Percentiles rank a stretch among this genome's conserved stretches.
These are phyloP conservation scores for Belgica antarctica DNA, from an alignment of 2,888 invertebrate genomes.

Conservation along the genomic window DNA sequence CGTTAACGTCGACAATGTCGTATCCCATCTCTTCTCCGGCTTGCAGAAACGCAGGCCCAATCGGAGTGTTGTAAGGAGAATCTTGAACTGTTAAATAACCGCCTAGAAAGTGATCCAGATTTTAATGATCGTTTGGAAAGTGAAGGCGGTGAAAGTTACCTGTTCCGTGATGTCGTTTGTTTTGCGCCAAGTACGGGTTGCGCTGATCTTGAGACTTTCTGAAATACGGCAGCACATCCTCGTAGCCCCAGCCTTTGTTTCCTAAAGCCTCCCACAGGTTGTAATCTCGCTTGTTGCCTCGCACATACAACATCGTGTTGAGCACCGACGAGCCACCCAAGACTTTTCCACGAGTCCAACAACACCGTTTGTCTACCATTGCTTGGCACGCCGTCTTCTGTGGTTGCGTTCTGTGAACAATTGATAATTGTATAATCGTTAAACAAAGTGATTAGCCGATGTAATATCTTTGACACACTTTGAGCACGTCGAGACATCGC, in stretches of 20 bases:
- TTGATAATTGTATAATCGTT: background rate
- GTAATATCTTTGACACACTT: background rate
- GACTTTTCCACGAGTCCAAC: conserved; percentile 88
- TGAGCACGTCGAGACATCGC: background rate
- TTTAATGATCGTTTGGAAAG: background rate
- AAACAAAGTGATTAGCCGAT: background rate
- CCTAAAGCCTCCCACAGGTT: conserved; percentile 84
- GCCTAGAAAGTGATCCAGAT: conserved; percentile 49
- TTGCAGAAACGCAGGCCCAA: conserved; percentile 80
- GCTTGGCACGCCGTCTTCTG: conserved; percentile 81
- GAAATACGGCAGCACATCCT: conserved; percentile 78
- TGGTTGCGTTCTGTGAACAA: conserved; percentile 68
- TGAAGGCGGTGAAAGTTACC: conserved; percentile 55
- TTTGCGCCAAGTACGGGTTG: conserved; percentile 80
- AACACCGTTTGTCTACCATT: conserved; percentile 78
- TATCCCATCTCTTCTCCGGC: conserved; percentile 92
- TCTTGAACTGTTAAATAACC: conserved; percentile 55
- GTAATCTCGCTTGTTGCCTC: conserved; percentile 83
- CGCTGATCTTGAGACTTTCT: conserved; percentile 84
- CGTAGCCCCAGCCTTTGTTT: conserved; percentile 84
- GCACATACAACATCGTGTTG: conserved; percentile 87
- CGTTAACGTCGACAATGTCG: conserved; percentile 81
- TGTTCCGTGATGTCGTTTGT: conserved; percentile 67
- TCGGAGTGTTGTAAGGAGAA: conserved; percentile 63
- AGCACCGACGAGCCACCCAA: conserved; percentile 84